Base-by-base conservation (phyloP, 2,113 vertebrate species). In the Bos javanicus region DNA sequence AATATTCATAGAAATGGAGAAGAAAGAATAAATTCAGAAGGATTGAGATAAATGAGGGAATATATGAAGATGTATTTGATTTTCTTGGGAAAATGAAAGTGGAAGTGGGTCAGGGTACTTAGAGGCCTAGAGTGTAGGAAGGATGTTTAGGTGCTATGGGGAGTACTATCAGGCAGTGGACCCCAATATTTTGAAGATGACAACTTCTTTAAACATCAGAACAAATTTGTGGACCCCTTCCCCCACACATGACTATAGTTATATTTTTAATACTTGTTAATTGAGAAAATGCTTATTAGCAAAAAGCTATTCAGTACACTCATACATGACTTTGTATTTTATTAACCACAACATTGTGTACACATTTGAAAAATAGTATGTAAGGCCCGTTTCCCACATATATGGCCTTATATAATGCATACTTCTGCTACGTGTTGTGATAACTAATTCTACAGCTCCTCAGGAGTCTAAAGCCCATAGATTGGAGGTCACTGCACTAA, bases 11-110 rank as follows among this genome's bases (percentile, higher is more conserved):
- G 33, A 93, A 6, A 11, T 59, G 57, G 71, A 71, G 30, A 84
- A 92, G 19, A 96, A 89, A 95, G 30, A 64, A 28, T 57, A 90
- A 54, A 94, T 94, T 91, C 50, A 95, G 17, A 57, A 94, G n/a
- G 83, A 52, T 88, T 90, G 84, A 90, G 54, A 64, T 48, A 1
- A 26, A 46, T 85, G 28, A 90, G 46, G 50, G 39, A 81, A 62
- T 50, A 6, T 85, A 30, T n/a, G 30, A 86, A 25, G 36, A 74
- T 80, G 12, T 83, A 7, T 83, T 57, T 94, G 85, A 90, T 94
- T 90, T 95, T 74, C 43, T 76, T 94, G 48, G 91, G 43, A 92
- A 84, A 76, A 50, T 94, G 74, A 83, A 91, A 94, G 26, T 28
- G 25, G 4, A 28, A 64, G 56, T 90, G 9, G 28, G 26, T 81